phyloP scores from a whole-genome alignment of 2,888 invertebrate genomes.

The Rhopalosiphum nymphaeae region DNA sequence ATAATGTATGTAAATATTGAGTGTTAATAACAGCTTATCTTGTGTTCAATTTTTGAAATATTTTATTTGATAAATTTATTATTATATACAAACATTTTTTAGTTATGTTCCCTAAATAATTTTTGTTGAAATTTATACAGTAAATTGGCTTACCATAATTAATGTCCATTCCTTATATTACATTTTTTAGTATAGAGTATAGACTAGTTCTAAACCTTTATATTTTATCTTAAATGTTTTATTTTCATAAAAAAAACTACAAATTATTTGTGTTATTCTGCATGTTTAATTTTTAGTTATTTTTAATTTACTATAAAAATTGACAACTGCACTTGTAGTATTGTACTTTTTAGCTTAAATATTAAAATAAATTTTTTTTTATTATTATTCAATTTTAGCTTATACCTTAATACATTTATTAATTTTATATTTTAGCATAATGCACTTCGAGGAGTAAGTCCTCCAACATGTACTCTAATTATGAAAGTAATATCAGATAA shows the following conservation, averaged over 20 bases:
- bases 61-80: background rate
- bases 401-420: background rate
- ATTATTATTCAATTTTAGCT: background rate
- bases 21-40: background rate
- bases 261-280: background rate
- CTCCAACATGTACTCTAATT: slow-evolving; percentile 75
- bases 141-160: background rate
- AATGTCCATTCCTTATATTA: background rate
- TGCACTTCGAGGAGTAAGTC: slow-evolving; percentile 76
- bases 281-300: background rate
- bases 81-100: background rate
- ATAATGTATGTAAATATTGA: background rate
- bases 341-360: background rate
- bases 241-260: background rate
- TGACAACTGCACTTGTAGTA: background rate
- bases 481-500: slow-evolving; percentile 72
- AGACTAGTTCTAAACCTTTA: background rate
- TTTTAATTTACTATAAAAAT: background rate
- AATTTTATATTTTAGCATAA: slow-evolving; percentile 72
- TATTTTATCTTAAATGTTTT: background rate
- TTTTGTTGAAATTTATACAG: background rate
- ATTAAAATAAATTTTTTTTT: background rate
- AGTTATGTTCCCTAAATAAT: background rate
- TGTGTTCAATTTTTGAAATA: background rate
- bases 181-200: background rate